Evolutionary conservation across 2,797 vertebrate species (phyloP), one percentile per base, ranked within the genome.

Genomic region (Botia almorhae): DNA sequence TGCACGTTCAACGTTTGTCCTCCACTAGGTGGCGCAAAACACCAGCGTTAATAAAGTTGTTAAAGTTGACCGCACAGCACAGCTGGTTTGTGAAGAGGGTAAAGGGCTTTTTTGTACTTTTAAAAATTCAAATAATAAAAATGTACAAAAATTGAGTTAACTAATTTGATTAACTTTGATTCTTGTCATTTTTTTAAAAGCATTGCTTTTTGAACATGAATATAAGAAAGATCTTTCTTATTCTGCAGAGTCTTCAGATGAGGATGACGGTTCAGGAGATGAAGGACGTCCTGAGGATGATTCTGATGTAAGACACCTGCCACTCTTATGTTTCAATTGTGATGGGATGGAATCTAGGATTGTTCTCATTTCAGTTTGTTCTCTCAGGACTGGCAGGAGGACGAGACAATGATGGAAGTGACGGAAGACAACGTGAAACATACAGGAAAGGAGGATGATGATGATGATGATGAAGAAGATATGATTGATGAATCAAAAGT

Each of bases 341-440:
- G 2, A 13, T 14, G 2, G 53, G 43, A 43, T 43, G n/a, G 4
- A 8, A 48, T 33, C 11, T 36, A n/a, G 23, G 43, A n/a, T 67
- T 69, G 21, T 69, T 11, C 36, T 69, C 26, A 78, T 33, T 17
- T 61, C 3, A 36, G 48, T 53, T 48, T 16, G 64, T 51, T 48
- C 81, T 50, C 78, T 2, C 84, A 98, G 93, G 93, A 97, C 86
- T 99, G 97, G 98, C 96, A 98, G 48, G 97, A 97, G 85, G 95
- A 95, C 0, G 94, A 95, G 43, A 92, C 88, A 1, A 83, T 84
- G 3, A 87, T 87, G 86, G 86, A 87, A 0, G 51, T 85, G 46
- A 80, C 76, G 0, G 76, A 67, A 13, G 84, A 87, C 3, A 70
- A 83, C 76, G 85, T 80, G 17, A 84, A 87, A 55, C 81, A 91